These are phyloP conservation scores for Decapterus maruadsi DNA, from an alignment of 2,797 vertebrate species.

Conservation along the genomic window DNA sequence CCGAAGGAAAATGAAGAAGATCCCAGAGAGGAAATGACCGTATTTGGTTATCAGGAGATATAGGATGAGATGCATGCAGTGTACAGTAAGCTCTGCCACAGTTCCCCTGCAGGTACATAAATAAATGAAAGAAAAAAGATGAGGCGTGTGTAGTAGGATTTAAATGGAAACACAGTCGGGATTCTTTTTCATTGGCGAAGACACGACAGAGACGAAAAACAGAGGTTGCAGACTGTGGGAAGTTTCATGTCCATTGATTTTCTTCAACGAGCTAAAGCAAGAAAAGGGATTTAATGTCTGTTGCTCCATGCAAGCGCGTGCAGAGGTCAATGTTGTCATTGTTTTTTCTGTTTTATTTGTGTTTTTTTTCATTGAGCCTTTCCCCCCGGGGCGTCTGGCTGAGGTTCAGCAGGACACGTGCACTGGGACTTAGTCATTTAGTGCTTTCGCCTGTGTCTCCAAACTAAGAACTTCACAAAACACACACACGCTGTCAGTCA, in stretches of 20 bases:
- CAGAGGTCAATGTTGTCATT: slow-evolving; percentile 48
- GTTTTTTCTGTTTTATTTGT: no score
- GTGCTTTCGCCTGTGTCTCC: no score
- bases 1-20: not conserved
- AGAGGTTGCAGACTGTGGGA: slow-evolving; percentile 63
- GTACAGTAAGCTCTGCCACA: slow-evolving; percentile 23
- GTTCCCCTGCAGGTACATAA: not conserved
- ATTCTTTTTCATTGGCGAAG: slow-evolving; percentile 41
- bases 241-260: slow-evolving; percentile 59
- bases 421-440: slow-evolving; percentile 36
- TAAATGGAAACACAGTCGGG: slow-evolving; percentile 24
- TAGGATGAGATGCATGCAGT: slow-evolving; percentile 38
- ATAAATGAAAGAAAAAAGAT: not conserved
- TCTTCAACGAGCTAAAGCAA: slow-evolving; percentile 49
- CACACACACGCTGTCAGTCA: slow-evolving; percentile 21
- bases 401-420: slow-evolving; percentile 34
- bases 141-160: not conserved
- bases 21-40: no score
- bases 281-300: slow-evolving; percentile 47
- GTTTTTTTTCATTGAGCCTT: slow-evolving; percentile 12
- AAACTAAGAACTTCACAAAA: slow-evolving; percentile 32
- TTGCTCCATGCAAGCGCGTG: slow-evolving; percentile 73
- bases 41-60: not conserved
- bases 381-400: slow-evolving; percentile 32
- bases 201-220: slow-evolving; percentile 16